These are phyloP conservation scores for Amphilophus citrinellus DNA, from an alignment of 2,113 vertebrate species.

Conservation along the genomic window DNA sequence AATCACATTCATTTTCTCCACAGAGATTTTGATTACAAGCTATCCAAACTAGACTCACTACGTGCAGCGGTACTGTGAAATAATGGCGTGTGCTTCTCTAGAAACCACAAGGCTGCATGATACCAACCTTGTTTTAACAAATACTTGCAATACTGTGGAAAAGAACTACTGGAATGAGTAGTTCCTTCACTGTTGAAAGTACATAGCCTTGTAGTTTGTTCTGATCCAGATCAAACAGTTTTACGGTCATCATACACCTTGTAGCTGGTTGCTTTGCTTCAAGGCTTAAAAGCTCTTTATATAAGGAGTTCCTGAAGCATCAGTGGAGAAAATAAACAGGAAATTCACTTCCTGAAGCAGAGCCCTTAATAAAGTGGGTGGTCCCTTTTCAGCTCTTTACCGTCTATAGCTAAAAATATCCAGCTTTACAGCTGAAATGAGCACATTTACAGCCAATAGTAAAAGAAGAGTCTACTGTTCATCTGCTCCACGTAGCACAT, in stretches of 20 bases:
- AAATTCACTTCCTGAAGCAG: neutral
- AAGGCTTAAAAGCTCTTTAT: no score
- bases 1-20: neutral
- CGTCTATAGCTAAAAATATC: neutral
- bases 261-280: no score
- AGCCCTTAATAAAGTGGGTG: neutral
- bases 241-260: neutral
- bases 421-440: neutral
- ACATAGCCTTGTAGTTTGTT: neutral
- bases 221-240: neutral
- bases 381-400: neutral
- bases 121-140: neutral
- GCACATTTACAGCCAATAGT: neutral
- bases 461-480: neutral
- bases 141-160: neutral
- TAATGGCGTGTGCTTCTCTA: neutral
- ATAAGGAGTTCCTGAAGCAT: neutral
- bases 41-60: neutral
- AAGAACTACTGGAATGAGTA: neutral
- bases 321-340: neutral
- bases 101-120: constrained; percentile 2
- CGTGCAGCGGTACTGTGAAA: neutral
- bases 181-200: neutral
- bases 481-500: rapidly evolving
- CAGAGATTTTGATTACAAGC: neutral